Base-by-base conservation (phyloP, 1,140 invertebrate genomes). In the Panulirus ornatus region DNA sequence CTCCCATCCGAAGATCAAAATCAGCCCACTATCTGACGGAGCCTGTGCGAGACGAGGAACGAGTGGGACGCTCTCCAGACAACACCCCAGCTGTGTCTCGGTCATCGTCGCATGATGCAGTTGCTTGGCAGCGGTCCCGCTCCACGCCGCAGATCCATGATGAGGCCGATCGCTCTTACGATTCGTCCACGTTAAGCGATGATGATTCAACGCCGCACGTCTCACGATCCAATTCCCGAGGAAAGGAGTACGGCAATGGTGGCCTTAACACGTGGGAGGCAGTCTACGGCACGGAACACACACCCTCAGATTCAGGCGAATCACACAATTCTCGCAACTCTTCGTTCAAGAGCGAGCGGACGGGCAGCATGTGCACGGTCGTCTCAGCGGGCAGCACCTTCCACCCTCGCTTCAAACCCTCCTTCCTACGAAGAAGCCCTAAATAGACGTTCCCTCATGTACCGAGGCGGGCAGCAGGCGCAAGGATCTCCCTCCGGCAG, bases 141-240 rank as follows among this genome's bases (percentile, higher is more conserved):
- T 94, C 94, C 11, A 94, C 94, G 0, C 93, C 94, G 19, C 93
- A 94, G 87, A 93, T 94, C 22, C 93, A 93, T 54, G 93, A 93
- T 58, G 93, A 94, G 79, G 93, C 93, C 19, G 93, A 94, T 75
- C 91, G 92, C 9, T 94, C 93, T 34, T 94, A 94, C 83, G 94
- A 95, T 91, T 95, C 94, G 2, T 95, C 94, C 75, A 95, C 94
- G 2, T 91, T 95, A 42, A 94, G 94, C 30, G 94, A 95, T 91
- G 94, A 95, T 84, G 94, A 95, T 92, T 95, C 94, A 66, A 95
- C 95, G 0, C 95, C 95, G 27, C 94, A 95, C 86, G 94, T 95
- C 0, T 95, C 94, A 11, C 91, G 95, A 27, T 95, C 94, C 38
- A 95, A 95, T 91, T 95, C 94, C 5, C 92, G 94, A n/a, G 94